These are phyloP conservation scores for Ictalurus furcatus DNA, from an alignment of 2,113 vertebrate genomes.

Conservation along the genomic window DNA sequence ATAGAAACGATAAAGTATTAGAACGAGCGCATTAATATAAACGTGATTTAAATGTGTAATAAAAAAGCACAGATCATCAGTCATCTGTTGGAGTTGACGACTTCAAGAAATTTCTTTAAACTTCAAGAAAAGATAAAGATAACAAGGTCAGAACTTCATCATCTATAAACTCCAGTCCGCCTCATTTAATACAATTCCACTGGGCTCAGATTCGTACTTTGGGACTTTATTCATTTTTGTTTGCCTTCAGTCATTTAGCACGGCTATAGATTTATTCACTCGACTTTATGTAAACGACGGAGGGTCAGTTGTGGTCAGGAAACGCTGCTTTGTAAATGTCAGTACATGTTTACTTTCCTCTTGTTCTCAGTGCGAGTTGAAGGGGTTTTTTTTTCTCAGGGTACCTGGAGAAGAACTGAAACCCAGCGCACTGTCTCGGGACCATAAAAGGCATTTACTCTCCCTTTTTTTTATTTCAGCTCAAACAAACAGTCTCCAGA, in stretches of 20 bases:
- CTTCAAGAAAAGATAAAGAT: neutral
- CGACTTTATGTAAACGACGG: neutral
- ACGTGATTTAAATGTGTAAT: no score
- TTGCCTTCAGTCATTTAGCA: neutral
- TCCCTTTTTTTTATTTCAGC: no score
- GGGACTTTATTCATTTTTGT: neutral
- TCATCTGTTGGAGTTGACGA: neutral
- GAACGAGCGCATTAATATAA: neutral
- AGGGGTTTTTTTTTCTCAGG: conserved; percentile 13
- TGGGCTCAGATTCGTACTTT: neutral
- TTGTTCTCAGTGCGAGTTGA: conserved; percentile 6
- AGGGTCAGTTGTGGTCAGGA: neutral
- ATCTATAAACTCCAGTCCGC: neutral
- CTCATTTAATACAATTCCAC: neutral
- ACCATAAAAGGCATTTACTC: conserved; percentile 28
- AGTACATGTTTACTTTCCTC: neutral
- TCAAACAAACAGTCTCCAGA: no score
- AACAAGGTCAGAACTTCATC: neutral
- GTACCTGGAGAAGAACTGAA: conserved; percentile 38
- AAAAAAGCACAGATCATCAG: no score
- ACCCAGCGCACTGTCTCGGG: conserved; percentile 8
- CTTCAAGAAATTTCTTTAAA: neutral
- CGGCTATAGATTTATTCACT: neutral
- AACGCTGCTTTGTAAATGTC: conserved; percentile 15
- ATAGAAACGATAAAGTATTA: neutral